Percentiles rank a stretch among this genome's conserved stretches.
phyloP scores from a whole-genome alignment of 2,888 invertebrate genomes.

The Pheosia tremula region DNA sequence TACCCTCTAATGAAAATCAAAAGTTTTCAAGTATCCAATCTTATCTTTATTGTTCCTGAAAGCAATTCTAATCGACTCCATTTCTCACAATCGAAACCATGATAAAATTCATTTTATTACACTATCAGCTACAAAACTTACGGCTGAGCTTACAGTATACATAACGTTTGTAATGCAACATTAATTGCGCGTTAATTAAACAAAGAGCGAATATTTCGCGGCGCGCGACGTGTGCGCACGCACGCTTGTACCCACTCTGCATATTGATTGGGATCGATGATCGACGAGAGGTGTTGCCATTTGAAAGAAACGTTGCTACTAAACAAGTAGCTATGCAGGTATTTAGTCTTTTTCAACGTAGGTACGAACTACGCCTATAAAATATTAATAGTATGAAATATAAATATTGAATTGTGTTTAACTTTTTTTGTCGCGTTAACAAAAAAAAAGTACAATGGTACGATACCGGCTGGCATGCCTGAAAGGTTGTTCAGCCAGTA shows the following conservation, averaged over 20 bases:
- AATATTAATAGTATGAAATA: no score
- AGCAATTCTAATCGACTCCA: neutral
- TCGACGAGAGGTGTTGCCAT: constrained; percentile 30
- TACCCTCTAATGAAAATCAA: no score
- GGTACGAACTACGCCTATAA: no score
- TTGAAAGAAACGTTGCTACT: neutral
- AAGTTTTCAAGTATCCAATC: no score
- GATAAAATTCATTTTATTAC: neutral
- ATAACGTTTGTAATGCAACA: constrained; percentile 52
- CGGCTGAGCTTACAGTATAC: constrained; percentile 27
- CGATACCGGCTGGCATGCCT: no score
- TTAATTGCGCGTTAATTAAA: constrained; percentile 56
- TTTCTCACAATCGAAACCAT: neutral
- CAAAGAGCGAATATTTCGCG: constrained; percentile 45
- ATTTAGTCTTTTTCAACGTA: no score
- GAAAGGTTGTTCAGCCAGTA: no score
- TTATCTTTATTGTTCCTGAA: neutral
- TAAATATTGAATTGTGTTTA: no score
- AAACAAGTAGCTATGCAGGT: no score
- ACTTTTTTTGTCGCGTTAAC: no score
- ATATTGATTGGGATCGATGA: constrained; percentile 68
- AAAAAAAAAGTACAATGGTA: no score
- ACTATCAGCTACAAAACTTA: neutral
- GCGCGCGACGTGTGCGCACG: constrained; percentile 34
- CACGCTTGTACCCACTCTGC: constrained; percentile 56